Base-by-base conservation (phyloP, 2,888 invertebrate genomes). In the Emesis russula region DNA sequence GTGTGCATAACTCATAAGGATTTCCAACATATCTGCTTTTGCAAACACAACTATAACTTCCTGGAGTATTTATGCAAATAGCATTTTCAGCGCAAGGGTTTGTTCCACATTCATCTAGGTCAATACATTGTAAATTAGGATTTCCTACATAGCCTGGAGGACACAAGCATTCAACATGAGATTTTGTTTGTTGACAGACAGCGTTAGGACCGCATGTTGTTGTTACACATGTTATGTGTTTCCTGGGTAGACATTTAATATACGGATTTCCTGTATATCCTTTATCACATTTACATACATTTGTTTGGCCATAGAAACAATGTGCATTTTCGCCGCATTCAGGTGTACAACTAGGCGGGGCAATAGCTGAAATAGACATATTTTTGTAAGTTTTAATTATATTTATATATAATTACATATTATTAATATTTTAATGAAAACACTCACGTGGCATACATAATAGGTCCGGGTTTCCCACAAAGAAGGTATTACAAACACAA, bases 391-490 rank as follows among this genome's bases (percentile, higher is more conserved):
- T 33, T 53, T 58, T 80, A 53, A 15, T 75, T 81, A 70, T 75
- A 18, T 9, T 75, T 81, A 70, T 75, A 18, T 9, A 75, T 71
- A 85, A 18, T 76, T n/a, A 73, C 79, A 76, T 78, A 66, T 78
- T 80, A 53, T 48, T 75, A 15, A 38, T 41, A 25, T 58, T 13
- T 70, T 71, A 41, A 53, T 36, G 33, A 83, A 15, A 86, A 83
- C 92, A 99, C 99, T 99, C 99, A 99, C 99, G 99, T 96, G 99
- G 99, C 99, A 99, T 99, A 96, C 99, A 99, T 77, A 99, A 98
- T 38, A 99, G 98, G 96, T 99, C 99, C 0, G 99, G 99, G 97
- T 99, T 99, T 95, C 99, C 99, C 90, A 99, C 99, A 96, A 99
- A 99, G 96, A 99, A 99, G 15, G 99, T 99, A 96, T 99, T 99